A percentile compares a stretch with the other conserved stretches of the same genome.
Conservation (phyloP, 1,140 invertebrate species). For the Monochamus saltuarius region DNA sequence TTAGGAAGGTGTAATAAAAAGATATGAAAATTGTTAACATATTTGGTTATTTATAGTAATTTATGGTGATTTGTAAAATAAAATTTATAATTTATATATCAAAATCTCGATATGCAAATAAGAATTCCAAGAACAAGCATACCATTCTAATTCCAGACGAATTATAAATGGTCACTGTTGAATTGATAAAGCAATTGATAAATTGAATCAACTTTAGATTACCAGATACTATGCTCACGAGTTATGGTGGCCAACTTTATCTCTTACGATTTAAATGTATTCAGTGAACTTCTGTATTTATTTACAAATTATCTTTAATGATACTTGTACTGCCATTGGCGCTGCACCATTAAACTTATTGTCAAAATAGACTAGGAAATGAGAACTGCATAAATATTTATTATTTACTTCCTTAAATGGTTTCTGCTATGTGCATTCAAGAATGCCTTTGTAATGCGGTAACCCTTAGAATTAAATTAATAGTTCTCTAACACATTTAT, state of each 20-base stretch:
- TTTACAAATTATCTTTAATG: conserved; percentile 11
- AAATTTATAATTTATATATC: conserved; percentile 27
- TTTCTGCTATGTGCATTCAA: neutral
- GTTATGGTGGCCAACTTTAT: conserved; percentile 18
- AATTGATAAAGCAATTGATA: conserved; percentile 37
- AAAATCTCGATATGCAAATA: conserved; percentile 34
- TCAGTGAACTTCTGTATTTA: conserved; percentile 18
- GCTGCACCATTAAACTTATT: neutral
- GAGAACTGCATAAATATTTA: conserved; percentile 3
- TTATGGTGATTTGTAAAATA: neutral
- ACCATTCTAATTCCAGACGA: conserved; percentile 28
- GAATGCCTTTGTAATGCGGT: neutral
- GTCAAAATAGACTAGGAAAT: neutral
- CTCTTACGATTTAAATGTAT: conserved; percentile 19
- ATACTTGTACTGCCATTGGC: conserved; percentile 15
- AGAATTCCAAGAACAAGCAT: conserved; percentile 11
- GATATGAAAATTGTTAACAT: no score
- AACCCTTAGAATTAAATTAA: neutral
- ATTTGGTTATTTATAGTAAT: no score
- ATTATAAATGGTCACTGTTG: conserved; percentile 33
- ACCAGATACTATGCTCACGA: conserved; percentile 25
- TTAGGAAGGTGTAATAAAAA: no score
- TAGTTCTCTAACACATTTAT: no score
- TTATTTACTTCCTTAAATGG: conserved; percentile 2
- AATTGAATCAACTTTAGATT: conserved; percentile 32